Percentiles rank a stretch among this genome's conserved stretches.
phyloP scores from a whole-genome alignment of 2,888 invertebrate species.

The Geophilus truncorum region DNA sequence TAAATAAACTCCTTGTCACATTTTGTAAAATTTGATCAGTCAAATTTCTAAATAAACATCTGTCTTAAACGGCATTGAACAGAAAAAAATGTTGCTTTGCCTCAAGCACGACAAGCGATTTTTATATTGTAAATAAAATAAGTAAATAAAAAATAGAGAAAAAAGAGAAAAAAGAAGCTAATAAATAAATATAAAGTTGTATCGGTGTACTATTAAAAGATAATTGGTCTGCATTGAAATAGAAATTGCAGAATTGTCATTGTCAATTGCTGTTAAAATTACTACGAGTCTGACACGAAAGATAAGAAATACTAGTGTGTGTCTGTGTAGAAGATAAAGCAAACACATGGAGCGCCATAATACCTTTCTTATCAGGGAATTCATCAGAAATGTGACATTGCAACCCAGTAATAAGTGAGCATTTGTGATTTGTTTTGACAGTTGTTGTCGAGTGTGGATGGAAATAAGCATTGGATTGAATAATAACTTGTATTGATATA shows the following conservation, averaged over 20 bases:
- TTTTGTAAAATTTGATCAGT: not conserved
- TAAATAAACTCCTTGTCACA: too few species aligned
- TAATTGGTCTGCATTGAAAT: not conserved
- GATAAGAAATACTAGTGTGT: not conserved
- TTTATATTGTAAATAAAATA: not conserved
- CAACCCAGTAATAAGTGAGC: not conserved
- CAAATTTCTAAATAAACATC: not conserved
- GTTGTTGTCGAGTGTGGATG: not conserved
- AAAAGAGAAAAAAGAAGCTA: not conserved
- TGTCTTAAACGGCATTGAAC: not conserved
- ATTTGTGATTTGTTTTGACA: not conserved
- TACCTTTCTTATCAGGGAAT: not conserved
- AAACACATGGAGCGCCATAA: not conserved
- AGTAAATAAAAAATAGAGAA: not conserved
- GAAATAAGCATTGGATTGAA: not conserved
- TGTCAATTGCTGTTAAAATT: not conserved
- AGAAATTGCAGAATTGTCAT: not conserved
- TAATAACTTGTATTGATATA: not conserved
- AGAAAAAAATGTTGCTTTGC: not conserved
- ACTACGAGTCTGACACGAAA: not conserved
- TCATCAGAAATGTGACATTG: not conserved
- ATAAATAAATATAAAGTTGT: too few species aligned
- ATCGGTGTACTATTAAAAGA: not conserved
- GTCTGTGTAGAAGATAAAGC: not conserved
- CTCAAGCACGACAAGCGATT: not conserved